Evolutionary conservation across 2,797 vertebrate genomes (phyloP), one percentile per base, ranked within the genome.

Genomic region (Xenentodon cancila): DNA sequence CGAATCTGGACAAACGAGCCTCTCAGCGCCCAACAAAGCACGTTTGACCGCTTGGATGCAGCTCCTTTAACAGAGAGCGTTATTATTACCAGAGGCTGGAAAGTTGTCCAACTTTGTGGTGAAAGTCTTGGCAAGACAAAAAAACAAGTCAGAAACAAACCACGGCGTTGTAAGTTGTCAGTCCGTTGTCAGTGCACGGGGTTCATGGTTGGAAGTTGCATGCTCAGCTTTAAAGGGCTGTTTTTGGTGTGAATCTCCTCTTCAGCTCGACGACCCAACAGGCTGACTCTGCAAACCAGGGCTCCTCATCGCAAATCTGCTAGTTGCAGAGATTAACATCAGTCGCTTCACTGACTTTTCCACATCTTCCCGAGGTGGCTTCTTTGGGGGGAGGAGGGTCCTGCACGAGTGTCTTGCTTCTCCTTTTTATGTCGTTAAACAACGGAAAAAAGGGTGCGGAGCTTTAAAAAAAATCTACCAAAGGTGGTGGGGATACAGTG

Each of bases 91-190:
- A 22, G 43, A 5, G 16, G 3, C 45, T 45, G 50, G 40, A 79
- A 90, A 89, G 76, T 87, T 34, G 72, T 57, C 75, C 73, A 87
- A 87, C 79, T 88, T 86, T 59, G 76, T 57, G 59, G 30, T 25
- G 44, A 37, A 80, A 62, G 64, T 77, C 37, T 34, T 20, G 34
- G 34, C 34, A 37, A 30, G n/a, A n/a, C n/a, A 25, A 30, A 30
- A 30, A 64, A 68, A 64, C 3, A 51, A 66, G 46, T 18, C 12
- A 43, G 42, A 4, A 45, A 62, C 27, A 55, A 49, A 59, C 12
- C 46, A 3, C 15, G 6, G 49, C 4, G 52, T 2, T 19, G 42
- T 25, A 34, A 9, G 59, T 68, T 16, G 25, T 71, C 64, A 2
- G 71, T 67, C 66, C 46, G 63, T 68, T 42, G 75, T 81, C 81